Conservation (phyloP, 2,113 vertebrate species). For the Otus sunia region DNA sequence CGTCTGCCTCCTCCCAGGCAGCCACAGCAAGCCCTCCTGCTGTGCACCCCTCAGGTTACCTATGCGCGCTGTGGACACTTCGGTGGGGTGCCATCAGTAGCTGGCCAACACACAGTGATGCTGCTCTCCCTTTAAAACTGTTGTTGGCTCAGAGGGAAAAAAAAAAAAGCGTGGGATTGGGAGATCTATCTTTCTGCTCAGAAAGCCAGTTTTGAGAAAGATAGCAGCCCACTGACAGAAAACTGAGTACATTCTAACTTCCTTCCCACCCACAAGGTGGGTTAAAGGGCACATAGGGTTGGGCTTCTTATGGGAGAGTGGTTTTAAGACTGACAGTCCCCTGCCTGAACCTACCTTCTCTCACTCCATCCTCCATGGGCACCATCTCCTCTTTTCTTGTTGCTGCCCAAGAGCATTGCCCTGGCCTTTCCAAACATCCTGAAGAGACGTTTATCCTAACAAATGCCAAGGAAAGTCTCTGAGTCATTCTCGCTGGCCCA, state of each 20-base stretch:
- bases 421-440: neutral
- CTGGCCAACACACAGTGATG: accelerated
- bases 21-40: neutral
- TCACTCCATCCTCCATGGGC: neutral
- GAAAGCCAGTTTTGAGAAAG: neutral
- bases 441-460: neutral
- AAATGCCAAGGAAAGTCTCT: neutral
- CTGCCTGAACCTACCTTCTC: neutral
- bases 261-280: neutral
- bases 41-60: neutral
- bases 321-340: neutral
- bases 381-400: neutral
- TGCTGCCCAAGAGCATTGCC: neutral
- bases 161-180: neutral
- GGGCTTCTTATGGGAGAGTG: neutral
- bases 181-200: neutral
- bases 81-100: accelerated
- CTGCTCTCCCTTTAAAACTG: neutral
- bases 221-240: neutral
- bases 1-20: neutral
- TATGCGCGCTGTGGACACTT: neutral
- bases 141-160: neutral
- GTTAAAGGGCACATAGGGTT: neutral
- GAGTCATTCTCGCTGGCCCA: neutral
- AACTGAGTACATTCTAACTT: neutral